Percentiles rank a stretch among this genome's conserved stretches.
These are phyloP conservation scores for Malurus splendens DNA, from an alignment of 2,797 vertebrate species.

Conservation along the genomic window DNA sequence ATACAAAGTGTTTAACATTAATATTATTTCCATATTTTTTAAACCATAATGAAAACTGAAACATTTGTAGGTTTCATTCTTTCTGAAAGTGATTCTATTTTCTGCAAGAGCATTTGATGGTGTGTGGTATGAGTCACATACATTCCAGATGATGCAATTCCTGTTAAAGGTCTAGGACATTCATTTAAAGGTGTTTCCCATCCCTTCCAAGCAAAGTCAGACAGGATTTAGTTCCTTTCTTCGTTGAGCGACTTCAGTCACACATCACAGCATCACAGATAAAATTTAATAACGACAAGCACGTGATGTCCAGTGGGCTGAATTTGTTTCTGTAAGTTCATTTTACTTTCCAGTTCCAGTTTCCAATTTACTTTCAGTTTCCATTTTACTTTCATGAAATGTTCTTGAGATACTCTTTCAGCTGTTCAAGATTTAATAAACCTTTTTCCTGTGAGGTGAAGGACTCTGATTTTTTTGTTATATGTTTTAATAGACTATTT, in stretches of 20 bases:
- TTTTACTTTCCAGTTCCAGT: background rate
- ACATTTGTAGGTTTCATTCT: background rate
- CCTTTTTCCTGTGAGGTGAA: background rate
- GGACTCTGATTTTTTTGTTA: background rate
- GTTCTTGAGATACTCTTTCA: background rate
- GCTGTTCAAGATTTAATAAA: background rate
- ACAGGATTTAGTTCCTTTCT: background rate
- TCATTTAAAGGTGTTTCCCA: background rate
- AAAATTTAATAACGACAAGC: background rate
- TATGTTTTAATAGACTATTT: background rate
- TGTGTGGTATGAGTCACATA: background rate
- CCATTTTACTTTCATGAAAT: background rate
- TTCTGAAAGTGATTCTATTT: background rate
- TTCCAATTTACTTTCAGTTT: no score
- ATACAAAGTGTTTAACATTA: background rate
- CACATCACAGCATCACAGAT: background rate
- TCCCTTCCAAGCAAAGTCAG: background rate
- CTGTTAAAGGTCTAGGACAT: background rate
- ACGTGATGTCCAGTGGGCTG: background rate
- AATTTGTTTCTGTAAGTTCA: background rate
- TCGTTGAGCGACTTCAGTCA: background rate
- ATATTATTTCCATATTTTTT: background rate
- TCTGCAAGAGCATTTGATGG: background rate
- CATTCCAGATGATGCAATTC: background rate
- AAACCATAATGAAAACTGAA: background rate